Base-by-base conservation (phyloP, 35 echinoderm and acorn worm species). In the Chiridota heheva region DNA sequence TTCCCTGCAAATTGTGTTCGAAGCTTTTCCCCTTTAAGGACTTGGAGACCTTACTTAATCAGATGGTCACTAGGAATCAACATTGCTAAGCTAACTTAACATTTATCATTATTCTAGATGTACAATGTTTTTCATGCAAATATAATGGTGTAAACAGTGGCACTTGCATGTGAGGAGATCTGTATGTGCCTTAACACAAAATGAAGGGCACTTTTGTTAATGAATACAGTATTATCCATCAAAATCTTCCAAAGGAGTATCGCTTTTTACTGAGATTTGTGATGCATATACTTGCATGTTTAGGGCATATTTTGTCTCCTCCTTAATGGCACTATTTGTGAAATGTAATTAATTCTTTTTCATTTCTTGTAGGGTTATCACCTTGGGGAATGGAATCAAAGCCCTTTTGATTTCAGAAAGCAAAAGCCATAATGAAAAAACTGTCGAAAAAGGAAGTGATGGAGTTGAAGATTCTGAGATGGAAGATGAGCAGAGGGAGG, bases 401-500 rank as follows among this genome's bases (percentile, higher is more conserved):
- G 33, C 32, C 69, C 60, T 47, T 33, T 39, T 18, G 38, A 40
- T 68, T 32, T 69, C 43, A 10, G 63, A 24, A 29, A 29, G 43
- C 2, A 60, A 63, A 37, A 70, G 67, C 33, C 63, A 37, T 35
- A 45, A 40, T 47, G 38, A 62, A 20, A 58, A 83, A 34, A 58
- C 29, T 12, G 58, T 34, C 40, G 70, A 37, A 12, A 55, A 33
- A 1, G 87, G 64, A 44, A 71, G 63, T 63, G 70, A 44, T 7
- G 78, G 67, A 36, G 49, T 22, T 10, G 82, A 58, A 40, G 68
- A 74, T 24, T n/a, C n/a, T 42, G 59, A 63, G 4, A 43, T 71
- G 10, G 86, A 86, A 35, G 83, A 86, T 40, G 86, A 74, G 0
- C 56, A 67, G 56, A 73, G 67, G 18, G 84, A n/a, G n/a, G n/a